Percentiles rank a stretch among this genome's conserved stretches.
Evolutionary conservation across 2,888 invertebrate genomes (phyloP).

Genomic region (Leptopilina syphax): DNA sequence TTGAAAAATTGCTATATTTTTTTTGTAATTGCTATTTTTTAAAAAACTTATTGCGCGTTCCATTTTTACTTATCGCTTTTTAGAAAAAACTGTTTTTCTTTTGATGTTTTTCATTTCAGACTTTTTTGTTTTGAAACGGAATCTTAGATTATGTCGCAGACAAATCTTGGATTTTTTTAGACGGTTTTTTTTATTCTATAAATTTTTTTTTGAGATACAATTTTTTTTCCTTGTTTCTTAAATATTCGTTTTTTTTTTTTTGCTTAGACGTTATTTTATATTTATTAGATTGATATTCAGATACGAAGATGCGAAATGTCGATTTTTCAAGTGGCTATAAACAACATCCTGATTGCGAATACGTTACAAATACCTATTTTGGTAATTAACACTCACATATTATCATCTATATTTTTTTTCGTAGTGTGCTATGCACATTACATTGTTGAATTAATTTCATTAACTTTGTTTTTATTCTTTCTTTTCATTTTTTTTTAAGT

Average conservation of each 20-base stretch:
- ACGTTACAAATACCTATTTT: slow-evolving; percentile 57
- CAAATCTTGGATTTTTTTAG: not conserved
- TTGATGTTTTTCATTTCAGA: slow-evolving; percentile 31
- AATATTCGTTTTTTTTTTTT: not conserved
- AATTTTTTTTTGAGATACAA: not conserved
- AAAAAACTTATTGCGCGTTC: slow-evolving; percentile 35
- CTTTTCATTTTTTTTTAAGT: slow-evolving; percentile 57
- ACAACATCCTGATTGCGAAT: slow-evolving; percentile 55
- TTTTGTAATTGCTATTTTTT: not conserved
- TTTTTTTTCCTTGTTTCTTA: not conserved
- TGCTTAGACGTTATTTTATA: slow-evolving; percentile 26
- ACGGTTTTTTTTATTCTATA: not conserved
- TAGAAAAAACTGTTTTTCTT: slow-evolving; percentile 35
- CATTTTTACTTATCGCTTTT: not conserved
- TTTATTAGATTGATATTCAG: slow-evolving; percentile 45
- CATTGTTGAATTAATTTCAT: slow-evolving; percentile 56
- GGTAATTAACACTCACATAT: slow-evolving; percentile 60
- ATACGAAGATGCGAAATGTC: slow-evolving; percentile 46
- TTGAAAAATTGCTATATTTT: not conserved
- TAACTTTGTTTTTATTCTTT: slow-evolving; percentile 57
- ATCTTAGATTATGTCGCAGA: not conserved
- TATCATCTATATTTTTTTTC: slow-evolving; percentile 50
- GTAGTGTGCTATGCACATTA: slow-evolving; percentile 52
- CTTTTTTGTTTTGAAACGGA: not conserved
- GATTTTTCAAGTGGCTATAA: slow-evolving; percentile 35